Conservation (phyloP, 2,113 vertebrate species). For the Aphyosemion australe region DNA sequence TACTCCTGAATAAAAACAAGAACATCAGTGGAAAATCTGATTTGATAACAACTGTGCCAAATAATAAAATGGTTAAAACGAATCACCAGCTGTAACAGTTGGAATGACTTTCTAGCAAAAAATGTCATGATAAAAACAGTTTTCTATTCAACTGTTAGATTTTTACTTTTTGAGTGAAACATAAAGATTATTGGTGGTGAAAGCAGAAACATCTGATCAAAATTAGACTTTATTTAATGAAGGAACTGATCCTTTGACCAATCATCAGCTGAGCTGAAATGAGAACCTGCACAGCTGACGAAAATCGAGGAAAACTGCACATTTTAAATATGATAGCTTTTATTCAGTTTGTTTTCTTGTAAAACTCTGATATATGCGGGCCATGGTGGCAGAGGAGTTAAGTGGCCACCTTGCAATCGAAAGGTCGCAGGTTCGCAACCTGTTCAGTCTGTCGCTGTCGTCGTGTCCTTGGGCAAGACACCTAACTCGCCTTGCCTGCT, state of each 20-base stretch:
- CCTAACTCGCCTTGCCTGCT: no score
- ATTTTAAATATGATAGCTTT: no score
- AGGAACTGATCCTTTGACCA: background rate
- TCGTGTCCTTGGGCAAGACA: no score
- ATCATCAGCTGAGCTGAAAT: conserved; percentile 1
- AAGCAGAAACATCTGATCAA: background rate
- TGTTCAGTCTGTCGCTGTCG: no score
- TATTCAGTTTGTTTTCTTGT: no score
- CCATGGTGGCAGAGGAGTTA: no score
- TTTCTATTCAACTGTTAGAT: background rate
- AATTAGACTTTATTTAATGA: background rate
- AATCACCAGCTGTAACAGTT: conserved; percentile 34
- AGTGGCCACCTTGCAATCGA: no score
- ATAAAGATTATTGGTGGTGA: background rate
- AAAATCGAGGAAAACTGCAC: background rate
- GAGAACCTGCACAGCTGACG: background rate
- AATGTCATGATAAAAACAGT: background rate
- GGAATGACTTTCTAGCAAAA: background rate
- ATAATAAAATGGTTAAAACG: background rate
- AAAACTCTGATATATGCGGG: no score
- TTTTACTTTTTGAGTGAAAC: no score
- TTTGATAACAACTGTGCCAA: conserved; percentile 14
- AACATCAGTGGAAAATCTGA: conserved; percentile 16
- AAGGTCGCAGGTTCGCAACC: no score
- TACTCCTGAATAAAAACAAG: conserved; percentile 4